Percentiles rank a stretch among this genome's conserved stretches.
phyloP scores from a whole-genome alignment of 2,797 vertebrate species.

The Capromys pilorides region DNA sequence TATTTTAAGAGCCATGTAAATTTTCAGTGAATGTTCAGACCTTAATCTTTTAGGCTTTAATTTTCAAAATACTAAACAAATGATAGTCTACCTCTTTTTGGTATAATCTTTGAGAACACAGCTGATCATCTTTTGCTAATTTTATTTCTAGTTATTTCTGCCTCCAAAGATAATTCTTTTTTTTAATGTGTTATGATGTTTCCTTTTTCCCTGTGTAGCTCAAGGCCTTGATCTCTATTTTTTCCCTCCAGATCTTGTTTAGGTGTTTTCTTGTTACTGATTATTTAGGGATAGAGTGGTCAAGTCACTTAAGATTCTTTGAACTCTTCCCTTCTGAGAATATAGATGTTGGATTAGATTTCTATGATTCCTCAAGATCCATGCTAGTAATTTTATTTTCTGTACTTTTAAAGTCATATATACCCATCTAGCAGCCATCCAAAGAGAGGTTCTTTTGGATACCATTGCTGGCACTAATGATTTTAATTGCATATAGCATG shows the following conservation, averaged over 20 bases:
- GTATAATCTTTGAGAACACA: slow-evolving; percentile 22
- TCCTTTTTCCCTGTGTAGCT: neutral
- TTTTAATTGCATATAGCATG: slow-evolving; percentile 31
- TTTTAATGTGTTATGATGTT: neutral
- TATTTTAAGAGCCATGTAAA: slow-evolving; percentile 47
- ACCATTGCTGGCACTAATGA: neutral
- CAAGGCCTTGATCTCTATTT: neutral
- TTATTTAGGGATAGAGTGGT: neutral
- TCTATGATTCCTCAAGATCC: slow-evolving; percentile 23
- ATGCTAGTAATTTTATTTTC: slow-evolving; percentile 37
- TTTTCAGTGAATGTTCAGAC: neutral
- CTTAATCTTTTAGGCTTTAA: slow-evolving; percentile 38
- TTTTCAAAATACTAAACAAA: slow-evolving; percentile 42
- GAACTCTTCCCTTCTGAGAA: neutral
- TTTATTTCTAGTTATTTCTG: neutral
- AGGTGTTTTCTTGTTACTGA: neutral
- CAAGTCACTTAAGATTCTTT: slow-evolving; percentile 27
- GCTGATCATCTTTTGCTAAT: neutral
- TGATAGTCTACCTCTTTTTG: neutral
- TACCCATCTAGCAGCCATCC: neutral
- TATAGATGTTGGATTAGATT: slow-evolving; percentile 39
- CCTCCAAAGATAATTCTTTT: slow-evolving; percentile 34
- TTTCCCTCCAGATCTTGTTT: slow-evolving; percentile 51
- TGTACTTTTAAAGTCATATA: slow-evolving; percentile 4
- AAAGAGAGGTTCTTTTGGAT: slow-evolving; percentile 31